These are phyloP conservation scores for Rhopalosiphum padi DNA, from an alignment of 1,140 invertebrate genomes.

Conservation along the genomic window DNA sequence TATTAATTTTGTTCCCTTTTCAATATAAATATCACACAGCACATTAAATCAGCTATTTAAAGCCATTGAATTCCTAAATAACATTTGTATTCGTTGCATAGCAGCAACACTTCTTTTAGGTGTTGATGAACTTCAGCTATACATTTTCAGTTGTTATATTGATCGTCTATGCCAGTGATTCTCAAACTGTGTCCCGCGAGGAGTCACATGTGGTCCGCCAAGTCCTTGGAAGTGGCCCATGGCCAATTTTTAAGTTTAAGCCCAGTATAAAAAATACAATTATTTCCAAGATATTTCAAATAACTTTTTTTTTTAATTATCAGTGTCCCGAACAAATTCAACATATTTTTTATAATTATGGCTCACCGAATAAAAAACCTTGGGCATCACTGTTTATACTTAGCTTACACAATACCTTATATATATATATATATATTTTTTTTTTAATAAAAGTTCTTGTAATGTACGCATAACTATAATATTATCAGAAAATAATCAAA, in stretches of 20 bases:
- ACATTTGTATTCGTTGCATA: not conserved
- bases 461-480: not conserved
- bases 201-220: not conserved
- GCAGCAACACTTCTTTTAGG: not conserved
- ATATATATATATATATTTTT: not conserved
- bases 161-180: not conserved
- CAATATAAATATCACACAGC: not conserved
- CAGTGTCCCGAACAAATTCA: not conserved
- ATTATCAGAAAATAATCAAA: not conserved
- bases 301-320: not conserved
- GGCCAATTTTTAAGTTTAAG: not conserved
- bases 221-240: not conserved
- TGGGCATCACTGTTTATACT: not conserved
- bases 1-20: not conserved
- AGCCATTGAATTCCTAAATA: not conserved
- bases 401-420: not conserved
- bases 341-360: not conserved
- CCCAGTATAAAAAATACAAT: not conserved
- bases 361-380: no score
- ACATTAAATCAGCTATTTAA: not conserved
- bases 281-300: not conserved
- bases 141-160: not conserved
- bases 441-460: not conserved
- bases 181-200: not conserved
- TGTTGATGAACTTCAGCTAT: not conserved